Evolutionary conservation across 1,140 invertebrate genomes (phyloP).

Genomic region (Olivierus martensii): DNA sequence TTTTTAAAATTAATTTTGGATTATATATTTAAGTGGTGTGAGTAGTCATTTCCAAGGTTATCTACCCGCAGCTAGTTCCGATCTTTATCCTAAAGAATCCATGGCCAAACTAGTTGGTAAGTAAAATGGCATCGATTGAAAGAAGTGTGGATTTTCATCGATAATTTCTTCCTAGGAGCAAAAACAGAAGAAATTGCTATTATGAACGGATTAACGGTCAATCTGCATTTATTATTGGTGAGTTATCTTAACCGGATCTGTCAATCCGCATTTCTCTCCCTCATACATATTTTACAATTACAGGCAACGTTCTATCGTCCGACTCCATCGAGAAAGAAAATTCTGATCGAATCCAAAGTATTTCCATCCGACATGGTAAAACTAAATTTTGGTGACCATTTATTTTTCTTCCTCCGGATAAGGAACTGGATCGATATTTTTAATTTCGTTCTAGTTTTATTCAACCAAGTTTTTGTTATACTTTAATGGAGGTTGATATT

Average conservation of each 20-base stretch:
- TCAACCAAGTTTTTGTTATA: no score
- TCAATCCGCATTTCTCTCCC: no score
- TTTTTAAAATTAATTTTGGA: no score
- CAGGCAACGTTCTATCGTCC: conserved; percentile 43
- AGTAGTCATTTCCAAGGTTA: conserved; percentile 34
- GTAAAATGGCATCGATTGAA: neutral
- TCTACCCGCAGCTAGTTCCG: conserved; percentile 37
- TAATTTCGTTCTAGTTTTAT: no score
- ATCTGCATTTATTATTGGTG: conserved; percentile 36
- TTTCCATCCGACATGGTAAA: conserved; percentile 47
- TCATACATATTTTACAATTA: conserved; percentile 6
- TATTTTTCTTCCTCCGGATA: no score
- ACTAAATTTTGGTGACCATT: no score
- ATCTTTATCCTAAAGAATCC: conserved; percentile 29
- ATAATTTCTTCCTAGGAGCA: conserved; percentile 33
- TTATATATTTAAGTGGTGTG: conserved; percentile 36
- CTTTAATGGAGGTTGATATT: no score
- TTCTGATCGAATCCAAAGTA: conserved; percentile 41
- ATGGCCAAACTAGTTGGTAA: conserved; percentile 35
- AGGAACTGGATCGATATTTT: no score
- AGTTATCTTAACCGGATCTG: neutral
- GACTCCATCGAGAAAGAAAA: conserved; percentile 37
- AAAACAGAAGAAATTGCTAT: conserved; percentile 33
- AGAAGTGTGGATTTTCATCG: no score
- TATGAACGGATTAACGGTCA: conserved; percentile 44